Evolutionary conservation across 1,140 invertebrate genomes (phyloP), one percentile per base, ranked within the genome.

Genomic region (Lepidurus apus): DNA sequence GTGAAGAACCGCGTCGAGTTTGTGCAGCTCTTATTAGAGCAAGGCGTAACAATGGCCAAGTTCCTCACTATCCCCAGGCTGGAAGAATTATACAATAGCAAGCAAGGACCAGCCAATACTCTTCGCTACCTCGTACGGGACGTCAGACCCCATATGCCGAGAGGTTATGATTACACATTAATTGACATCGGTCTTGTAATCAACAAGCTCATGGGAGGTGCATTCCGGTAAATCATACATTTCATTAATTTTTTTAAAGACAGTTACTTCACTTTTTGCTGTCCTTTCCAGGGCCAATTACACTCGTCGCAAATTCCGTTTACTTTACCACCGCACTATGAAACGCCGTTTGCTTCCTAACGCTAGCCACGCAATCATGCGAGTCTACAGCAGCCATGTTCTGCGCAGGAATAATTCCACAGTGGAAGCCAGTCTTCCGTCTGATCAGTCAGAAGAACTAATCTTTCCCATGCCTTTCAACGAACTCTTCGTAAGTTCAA

Each of bases 11-110:
- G 96, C 75, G 95, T 98, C 82, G 96, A 98, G 86, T 99, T 99
- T 88, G 97, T 98, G 0, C 96, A 97, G 86, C 87, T 98, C 26
- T 89, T 98, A 4, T 86, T 98, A 5, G 96, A 99, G 85, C 98
- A 98, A 85, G 97, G 97, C 21, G 94, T 99, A n/a, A 96, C 94
- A 81, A 98, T 99, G 95, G 90, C 93, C 81, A 96, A 96, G 85
- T 99, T 99, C 86, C 88, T 99, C 26, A 97, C 96, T 21, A 97
- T 98, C 83, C 92, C 93, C 24, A 88, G 96, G 43, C 88, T 99
- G n/a, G 97, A 99, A 87, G 94, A 98, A 84, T 88, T 99, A 21
- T 99, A 99, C 84, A 98, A 96, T 86, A 93, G 94, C 90, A 91
- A 95, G 88, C 93, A 95, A 86, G 95, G 95, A 43, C 95, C 95